These are phyloP conservation scores for Sminthopsis crassicaudata DNA, from an alignment of 2,113 vertebrate species.

Conservation along the genomic window DNA sequence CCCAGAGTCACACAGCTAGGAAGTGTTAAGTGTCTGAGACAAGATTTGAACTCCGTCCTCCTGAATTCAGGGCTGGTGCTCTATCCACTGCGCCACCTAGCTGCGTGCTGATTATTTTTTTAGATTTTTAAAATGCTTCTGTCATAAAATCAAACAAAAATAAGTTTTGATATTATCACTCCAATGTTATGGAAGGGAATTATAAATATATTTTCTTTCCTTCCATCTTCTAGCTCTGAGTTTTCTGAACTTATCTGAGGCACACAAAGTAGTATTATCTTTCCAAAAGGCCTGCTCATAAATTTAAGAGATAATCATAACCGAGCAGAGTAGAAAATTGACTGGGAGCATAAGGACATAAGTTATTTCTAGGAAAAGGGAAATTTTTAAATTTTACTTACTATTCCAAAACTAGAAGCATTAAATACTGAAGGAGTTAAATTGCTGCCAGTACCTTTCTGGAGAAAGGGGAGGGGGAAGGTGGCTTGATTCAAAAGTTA, in stretches of 20 bases:
- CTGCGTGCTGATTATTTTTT: no score
- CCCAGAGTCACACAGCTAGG: no score
- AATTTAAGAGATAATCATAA: background rate
- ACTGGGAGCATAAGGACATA: background rate
- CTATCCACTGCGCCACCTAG: no score
- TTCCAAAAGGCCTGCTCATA: background rate
- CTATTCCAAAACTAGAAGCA: background rate
- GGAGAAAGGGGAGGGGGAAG: background rate
- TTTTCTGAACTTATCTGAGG: background rate
- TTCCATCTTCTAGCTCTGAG: background rate
- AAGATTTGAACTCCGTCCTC: no score
- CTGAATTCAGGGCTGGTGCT: no score
- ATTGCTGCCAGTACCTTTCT: constrained; percentile 2
- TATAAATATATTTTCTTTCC: background rate
- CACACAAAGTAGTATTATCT: constrained; percentile 14
- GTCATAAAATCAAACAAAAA: background rate
- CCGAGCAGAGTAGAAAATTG: constrained; percentile 21
- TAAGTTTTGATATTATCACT: background rate
- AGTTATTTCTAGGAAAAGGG: constrained; percentile 20
- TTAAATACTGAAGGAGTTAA: background rate
- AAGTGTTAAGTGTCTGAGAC: no score
- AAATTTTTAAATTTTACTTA: background rate
- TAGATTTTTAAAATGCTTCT: background rate
- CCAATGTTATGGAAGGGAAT: background rate
- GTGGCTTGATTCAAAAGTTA: constrained; percentile 49